Evolutionary conservation across 2,797 vertebrate species (phyloP).

Genomic region (Trachops cirrhosus): DNA sequence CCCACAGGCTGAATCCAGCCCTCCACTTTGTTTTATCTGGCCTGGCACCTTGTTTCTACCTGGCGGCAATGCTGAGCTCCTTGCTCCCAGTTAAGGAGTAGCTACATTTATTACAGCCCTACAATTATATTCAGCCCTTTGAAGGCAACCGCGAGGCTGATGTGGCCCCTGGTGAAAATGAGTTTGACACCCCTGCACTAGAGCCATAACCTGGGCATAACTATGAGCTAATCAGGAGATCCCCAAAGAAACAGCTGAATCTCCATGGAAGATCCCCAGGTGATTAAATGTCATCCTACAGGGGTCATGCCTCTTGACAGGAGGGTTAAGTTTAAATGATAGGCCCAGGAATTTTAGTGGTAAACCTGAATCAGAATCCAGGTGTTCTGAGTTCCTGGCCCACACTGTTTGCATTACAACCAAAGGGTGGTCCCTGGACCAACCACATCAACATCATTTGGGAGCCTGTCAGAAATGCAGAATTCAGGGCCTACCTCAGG

Average conservation of each 20-base stretch:
- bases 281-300: background rate
- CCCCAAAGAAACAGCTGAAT: background rate
- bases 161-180: no score
- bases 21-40: no score
- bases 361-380: background rate
- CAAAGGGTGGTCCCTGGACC: background rate
- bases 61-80: no score
- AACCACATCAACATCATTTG: no score
- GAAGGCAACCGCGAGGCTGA: no score
- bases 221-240: background rate
- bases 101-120: no score
- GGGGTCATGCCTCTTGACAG: background rate
- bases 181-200: background rate
- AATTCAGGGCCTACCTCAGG: background rate
- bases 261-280: background rate
- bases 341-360: background rate
- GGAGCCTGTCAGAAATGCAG: background rate
- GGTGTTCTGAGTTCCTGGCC: background rate
- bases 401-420: background rate
- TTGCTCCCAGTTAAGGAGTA: no score
- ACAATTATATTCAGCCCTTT: no score
- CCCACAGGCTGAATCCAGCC: no score
- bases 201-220: background rate
- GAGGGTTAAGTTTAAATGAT: background rate
- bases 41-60: no score